Evolutionary conservation across 35 echinoderm and acorn worm genomes (phyloP).

Genomic region (Amphiura filiformis): DNA sequence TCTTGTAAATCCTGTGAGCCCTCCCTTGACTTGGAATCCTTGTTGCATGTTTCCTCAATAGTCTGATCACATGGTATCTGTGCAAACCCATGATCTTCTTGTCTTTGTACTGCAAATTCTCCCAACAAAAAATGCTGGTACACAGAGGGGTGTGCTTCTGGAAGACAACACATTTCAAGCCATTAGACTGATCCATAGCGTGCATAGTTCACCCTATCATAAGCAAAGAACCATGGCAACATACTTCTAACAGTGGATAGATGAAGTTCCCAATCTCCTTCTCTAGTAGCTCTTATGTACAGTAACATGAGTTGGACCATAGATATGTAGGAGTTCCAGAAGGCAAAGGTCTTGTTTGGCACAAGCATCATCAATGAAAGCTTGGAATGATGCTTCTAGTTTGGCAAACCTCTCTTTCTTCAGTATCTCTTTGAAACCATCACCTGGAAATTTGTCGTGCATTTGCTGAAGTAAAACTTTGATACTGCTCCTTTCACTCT

Average conservation of each 20-base stretch:
- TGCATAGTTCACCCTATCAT: slow-evolving; percentile 54
- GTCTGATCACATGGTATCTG: slow-evolving; percentile 45
- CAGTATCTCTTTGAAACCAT: too few relatives aligned
- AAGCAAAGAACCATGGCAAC: slow-evolving; percentile 54
- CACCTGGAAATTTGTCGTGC: too few relatives aligned
- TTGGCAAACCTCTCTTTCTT: too few relatives aligned
- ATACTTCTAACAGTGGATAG: slow-evolving; percentile 31
- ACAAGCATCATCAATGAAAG: not conserved
- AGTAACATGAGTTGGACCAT: slow-evolving; percentile 40
- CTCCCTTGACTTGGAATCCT: slow-evolving; percentile 59
- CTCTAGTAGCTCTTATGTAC: slow-evolving; percentile 35
- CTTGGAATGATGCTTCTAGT: not conserved
- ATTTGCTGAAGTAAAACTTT: too few relatives aligned
- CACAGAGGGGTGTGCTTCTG: slow-evolving; percentile 42
- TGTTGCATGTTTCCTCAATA: slow-evolving; percentile 68
- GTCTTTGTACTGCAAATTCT: slow-evolving; percentile 69
- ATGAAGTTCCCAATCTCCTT: slow-evolving; percentile 71
- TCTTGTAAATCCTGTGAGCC: slow-evolving; percentile 45
- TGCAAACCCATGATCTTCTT: slow-evolving; percentile 37
- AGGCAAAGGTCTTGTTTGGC: slow-evolving; percentile 16
- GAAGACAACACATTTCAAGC: slow-evolving; percentile 57
- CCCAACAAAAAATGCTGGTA: slow-evolving; percentile 32
- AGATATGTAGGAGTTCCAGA: slow-evolving; percentile 55
- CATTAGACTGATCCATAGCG: slow-evolving; percentile 69
- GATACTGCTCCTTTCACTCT: too few relatives aligned